Evolutionary conservation across 2,113 vertebrate species (phyloP).

Genomic region (Sturnira hondurensis): DNA sequence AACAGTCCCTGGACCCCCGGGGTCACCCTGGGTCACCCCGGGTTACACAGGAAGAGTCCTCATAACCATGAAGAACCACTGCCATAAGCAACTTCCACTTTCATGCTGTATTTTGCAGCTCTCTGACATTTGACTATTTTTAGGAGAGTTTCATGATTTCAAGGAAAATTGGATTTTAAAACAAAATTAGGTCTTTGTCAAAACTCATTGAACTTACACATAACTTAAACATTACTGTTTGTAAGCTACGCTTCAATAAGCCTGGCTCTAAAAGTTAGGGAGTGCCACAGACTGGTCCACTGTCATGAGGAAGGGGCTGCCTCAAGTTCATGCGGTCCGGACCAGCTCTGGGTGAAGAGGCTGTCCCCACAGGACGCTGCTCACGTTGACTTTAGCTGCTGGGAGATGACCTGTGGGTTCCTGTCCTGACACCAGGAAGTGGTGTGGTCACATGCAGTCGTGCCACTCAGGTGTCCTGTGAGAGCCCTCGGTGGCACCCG

Average conservation of each 20-base stretch:
- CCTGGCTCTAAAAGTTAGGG: background rate
- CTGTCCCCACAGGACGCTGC: background rate
- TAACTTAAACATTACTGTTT: background rate
- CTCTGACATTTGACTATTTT: background rate
- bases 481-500: background rate
- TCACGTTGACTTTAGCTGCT: background rate
- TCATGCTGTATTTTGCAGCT: background rate
- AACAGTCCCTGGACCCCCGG: background rate
- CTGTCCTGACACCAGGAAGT: background rate
- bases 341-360: background rate
- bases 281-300: background rate
- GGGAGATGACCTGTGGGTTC: background rate
- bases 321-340: background rate
- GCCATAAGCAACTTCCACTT: background rate
- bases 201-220: background rate
- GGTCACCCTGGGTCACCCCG: background rate
- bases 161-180: background rate
- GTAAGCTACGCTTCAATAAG: background rate
- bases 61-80: background rate
- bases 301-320: background rate
- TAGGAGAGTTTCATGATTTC: background rate
- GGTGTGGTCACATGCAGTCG: accelerated
- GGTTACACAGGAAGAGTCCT: background rate
- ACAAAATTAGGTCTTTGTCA: background rate
- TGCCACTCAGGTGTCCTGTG: background rate